A percentile compares a stretch with the other conserved stretches of the same genome.
Evolutionary conservation across 30 jellyfish, hydroid and myxozoan species (phyloP).

Genomic region (Aurelia sp.): DNA sequence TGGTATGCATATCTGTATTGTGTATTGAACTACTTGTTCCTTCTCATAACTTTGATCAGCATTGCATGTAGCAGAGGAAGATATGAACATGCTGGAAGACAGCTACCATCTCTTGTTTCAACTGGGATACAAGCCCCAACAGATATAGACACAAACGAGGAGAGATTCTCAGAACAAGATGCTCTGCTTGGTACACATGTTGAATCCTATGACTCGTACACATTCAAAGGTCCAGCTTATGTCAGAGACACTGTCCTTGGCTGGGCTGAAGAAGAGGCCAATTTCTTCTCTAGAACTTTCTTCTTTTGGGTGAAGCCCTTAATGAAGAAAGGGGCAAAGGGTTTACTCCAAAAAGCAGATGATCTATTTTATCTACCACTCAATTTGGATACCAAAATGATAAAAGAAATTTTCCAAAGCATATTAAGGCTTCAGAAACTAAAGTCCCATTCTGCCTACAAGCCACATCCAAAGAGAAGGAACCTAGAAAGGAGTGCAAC

Average conservation of each 20-base stretch:
- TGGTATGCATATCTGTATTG: conserved; percentile 35
- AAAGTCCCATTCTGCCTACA: conserved; percentile 29
- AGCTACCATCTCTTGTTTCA: conserved; percentile 58
- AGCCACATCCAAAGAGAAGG: conserved; percentile 1
- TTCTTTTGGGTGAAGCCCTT: conserved; percentile 90
- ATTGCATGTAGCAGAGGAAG: neutral
- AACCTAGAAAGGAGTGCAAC: conserved; percentile 38
- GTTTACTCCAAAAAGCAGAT: conserved; percentile 67
- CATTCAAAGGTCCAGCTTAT: conserved; percentile 22
- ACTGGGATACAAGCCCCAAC: conserved; percentile 35
- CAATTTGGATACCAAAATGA: conserved; percentile 64
- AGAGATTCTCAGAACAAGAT: conserved; percentile 44
- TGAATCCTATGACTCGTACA: conserved; percentile 64
- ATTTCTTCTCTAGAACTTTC: conserved; percentile 62
- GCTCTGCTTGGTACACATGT: conserved; percentile 58
- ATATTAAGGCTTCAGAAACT: conserved; percentile 61
- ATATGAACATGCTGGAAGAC: conserved; percentile 15
- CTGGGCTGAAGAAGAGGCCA: conserved; percentile 78
- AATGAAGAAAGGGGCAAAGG: conserved; percentile 77
- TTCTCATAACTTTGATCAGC: neutral
- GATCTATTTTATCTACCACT: conserved; percentile 77
- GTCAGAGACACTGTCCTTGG: conserved; percentile 72
- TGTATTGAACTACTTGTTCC: conserved; percentile 18
- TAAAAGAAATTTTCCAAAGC: conserved; percentile 75
- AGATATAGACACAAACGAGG: neutral